phyloP scores from a whole-genome alignment of 2,888 invertebrate genomes.

The Galeruca laticollis region DNA sequence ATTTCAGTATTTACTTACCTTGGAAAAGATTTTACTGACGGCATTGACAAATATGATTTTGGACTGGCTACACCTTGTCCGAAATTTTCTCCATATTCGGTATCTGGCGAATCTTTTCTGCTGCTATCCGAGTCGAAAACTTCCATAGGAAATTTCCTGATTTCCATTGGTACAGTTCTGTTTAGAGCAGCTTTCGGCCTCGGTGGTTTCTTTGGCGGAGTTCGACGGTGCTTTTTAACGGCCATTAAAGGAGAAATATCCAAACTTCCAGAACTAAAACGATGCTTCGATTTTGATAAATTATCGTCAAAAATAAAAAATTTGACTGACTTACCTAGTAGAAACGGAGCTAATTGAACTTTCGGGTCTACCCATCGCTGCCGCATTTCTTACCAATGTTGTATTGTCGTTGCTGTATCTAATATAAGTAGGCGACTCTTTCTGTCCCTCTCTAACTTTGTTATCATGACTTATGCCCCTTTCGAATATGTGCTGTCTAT shows the following conservation, averaged over 20 bases:
- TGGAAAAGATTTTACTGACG: slow-evolving; percentile 87
- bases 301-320: neutral
- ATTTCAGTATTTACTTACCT: slow-evolving; percentile 65
- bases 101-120: slow-evolving; percentile 59
- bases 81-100: slow-evolving; percentile 53
- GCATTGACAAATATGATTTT: slow-evolving; percentile 88
- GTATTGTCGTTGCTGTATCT: slow-evolving; percentile 57
- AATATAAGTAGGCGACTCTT: slow-evolving; percentile 63
- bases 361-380: slow-evolving; percentile 51
- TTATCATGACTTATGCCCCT: slow-evolving; percentile 60
- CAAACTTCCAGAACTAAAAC: slow-evolving; percentile 58
- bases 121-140: slow-evolving; percentile 60
- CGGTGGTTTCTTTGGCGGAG: slow-evolving; percentile 57
- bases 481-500: slow-evolving; percentile 62
- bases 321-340: slow-evolving; percentile 49
- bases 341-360: slow-evolving; percentile 58
- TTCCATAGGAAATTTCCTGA: slow-evolving; percentile 53
- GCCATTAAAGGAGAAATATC: slow-evolving; percentile 64
- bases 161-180: slow-evolving; percentile 60
- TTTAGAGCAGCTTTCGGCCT: slow-evolving; percentile 62
- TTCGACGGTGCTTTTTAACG: slow-evolving; percentile 56
- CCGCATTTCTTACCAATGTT: slow-evolving; percentile 40
- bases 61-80: slow-evolving; percentile 67
- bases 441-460: slow-evolving; percentile 62
- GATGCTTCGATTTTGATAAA: neutral